These are phyloP conservation scores for Apocrypta bakeri DNA, from an alignment of 1,140 invertebrate species.

Conservation along the genomic window DNA sequence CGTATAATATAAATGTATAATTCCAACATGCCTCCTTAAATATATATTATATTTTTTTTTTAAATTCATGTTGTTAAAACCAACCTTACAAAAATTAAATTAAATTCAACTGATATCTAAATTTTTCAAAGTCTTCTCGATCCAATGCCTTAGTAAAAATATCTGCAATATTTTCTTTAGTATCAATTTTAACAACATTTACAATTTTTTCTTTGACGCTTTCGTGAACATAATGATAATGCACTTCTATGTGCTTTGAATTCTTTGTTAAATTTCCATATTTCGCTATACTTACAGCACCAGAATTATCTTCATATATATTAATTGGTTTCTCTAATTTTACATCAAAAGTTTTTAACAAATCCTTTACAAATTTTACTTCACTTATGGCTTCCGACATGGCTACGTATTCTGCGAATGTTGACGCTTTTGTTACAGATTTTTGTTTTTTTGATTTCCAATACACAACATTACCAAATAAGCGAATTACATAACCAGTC, in stretches of 20 bases:
- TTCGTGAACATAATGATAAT: not conserved
- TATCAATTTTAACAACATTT: too few species aligned
- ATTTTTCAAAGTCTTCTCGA: too few species aligned
- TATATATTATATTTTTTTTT: too few species aligned
- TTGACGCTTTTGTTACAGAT: slow-evolving; percentile 50
- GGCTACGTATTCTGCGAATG: slow-evolving; percentile 51
- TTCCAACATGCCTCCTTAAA: too few species aligned
- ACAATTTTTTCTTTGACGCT: too few species aligned
- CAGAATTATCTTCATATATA: slow-evolving; percentile 51
- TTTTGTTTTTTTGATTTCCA: slow-evolving; percentile 53
- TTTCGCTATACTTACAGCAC: slow-evolving; percentile 18
- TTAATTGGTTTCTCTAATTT: slow-evolving; percentile 34
- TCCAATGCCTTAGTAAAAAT: too few species aligned
- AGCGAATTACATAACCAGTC: not conserved
- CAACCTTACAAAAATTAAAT: too few species aligned
- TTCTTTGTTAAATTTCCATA: slow-evolving; percentile 20
- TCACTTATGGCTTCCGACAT: slow-evolving; percentile 50
- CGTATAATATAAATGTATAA: too few species aligned
- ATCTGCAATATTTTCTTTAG: too few species aligned
- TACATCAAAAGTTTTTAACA: slow-evolving; percentile 45
- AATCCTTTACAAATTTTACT: slow-evolving; percentile 40
- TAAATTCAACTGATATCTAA: too few species aligned
- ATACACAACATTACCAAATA: slow-evolving; percentile 14
- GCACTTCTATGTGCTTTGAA: slow-evolving; percentile 9
- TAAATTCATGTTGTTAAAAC: too few species aligned